Percentiles rank a stretch among this genome's conserved stretches.
These are phyloP conservation scores for Rhabdophis nuchalis DNA, from an alignment of 2,797 vertebrate species.

Conservation along the genomic window DNA sequence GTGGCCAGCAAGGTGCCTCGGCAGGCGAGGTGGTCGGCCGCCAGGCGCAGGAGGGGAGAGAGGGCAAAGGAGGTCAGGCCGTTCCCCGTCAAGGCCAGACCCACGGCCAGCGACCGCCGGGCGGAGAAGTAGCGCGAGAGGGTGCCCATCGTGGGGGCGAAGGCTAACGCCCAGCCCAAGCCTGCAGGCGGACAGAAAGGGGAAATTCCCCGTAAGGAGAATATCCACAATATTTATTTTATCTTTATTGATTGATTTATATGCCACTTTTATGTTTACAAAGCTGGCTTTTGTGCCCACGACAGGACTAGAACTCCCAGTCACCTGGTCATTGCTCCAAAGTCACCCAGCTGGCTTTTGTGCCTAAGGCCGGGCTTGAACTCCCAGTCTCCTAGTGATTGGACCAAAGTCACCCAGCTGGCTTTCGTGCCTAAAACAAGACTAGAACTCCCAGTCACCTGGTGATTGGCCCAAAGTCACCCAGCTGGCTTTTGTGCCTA, in stretches of 20 bases:
- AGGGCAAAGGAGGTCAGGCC: slow-evolving; percentile 85
- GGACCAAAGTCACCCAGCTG: too few relatives aligned
- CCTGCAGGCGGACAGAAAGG: slow-evolving; percentile 66
- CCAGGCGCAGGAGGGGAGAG: slow-evolving; percentile 82
- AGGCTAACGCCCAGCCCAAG: slow-evolving; percentile 84
- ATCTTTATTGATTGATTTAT: not conserved
- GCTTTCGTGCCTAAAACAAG: rapidly evolving
- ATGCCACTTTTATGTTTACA: not conserved
- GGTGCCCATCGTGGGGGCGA: slow-evolving; percentile 81
- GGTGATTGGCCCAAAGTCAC: too few relatives aligned
- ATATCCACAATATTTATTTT: not conserved
- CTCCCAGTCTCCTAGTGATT: too few relatives aligned
- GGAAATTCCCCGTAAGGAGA: not conserved
- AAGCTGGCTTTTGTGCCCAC: not conserved
- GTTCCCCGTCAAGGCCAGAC: slow-evolving; percentile 80
- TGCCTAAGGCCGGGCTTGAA: too few relatives aligned
- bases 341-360: too few relatives aligned
- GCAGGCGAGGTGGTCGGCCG: slow-evolving; percentile 80
- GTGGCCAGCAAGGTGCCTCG: slow-evolving; percentile 81
- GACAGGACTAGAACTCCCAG: too few relatives aligned
- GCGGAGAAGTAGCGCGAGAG: slow-evolving; percentile 80
- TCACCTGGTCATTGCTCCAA: too few relatives aligned
- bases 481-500: too few relatives aligned
- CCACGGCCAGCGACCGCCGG: slow-evolving; percentile 76
- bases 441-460: too few relatives aligned